Conservation (phyloP, 2,888 invertebrate genomes). For the Phoronis australis region DNA sequence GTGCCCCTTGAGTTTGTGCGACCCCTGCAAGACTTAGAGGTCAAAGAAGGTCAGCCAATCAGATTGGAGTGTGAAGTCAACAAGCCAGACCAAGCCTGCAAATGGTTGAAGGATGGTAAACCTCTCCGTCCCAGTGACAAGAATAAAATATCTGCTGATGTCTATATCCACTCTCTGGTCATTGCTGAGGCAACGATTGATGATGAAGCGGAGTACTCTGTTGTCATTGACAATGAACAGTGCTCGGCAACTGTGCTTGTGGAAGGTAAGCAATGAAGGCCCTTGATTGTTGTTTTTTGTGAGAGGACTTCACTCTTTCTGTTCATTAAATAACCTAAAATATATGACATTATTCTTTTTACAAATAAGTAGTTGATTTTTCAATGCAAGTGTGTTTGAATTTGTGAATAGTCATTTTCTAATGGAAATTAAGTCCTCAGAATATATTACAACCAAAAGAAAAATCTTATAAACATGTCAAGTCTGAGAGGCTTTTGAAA, state of each 20-base stretch:
- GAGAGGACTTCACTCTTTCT: too few species aligned
- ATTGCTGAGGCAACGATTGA: slow-evolving; percentile 34
- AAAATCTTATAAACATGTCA: not conserved
- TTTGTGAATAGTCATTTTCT: not conserved
- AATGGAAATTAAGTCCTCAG: not conserved
- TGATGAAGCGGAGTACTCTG: slow-evolving; percentile 36
- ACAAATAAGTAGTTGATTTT: too few species aligned
- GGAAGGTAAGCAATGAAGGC: too few species aligned
- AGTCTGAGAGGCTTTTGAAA: too few species aligned
- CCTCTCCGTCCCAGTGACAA: slow-evolving; percentile 79
- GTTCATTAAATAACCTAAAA: too few species aligned
- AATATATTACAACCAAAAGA: not conserved
- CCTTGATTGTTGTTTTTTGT: too few species aligned
- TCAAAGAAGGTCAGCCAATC: slow-evolving; percentile 54
- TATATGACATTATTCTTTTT: too few species aligned
- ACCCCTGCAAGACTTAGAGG: slow-evolving; percentile 10
- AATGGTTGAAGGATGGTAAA: slow-evolving; percentile 73
- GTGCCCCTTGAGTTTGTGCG: slow-evolving; percentile 10
- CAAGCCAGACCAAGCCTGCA: slow-evolving; percentile 86
- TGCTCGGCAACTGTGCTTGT: too few species aligned
- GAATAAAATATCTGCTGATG: slow-evolving; percentile 76
- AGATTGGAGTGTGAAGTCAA: slow-evolving; percentile 88
- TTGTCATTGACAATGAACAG: not conserved
- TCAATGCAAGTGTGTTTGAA: too few species aligned
- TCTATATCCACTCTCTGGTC: slow-evolving; percentile 29